Evolutionary conservation across 2,888 invertebrate species (phyloP).

Genomic region (Drepana falcataria): DNA sequence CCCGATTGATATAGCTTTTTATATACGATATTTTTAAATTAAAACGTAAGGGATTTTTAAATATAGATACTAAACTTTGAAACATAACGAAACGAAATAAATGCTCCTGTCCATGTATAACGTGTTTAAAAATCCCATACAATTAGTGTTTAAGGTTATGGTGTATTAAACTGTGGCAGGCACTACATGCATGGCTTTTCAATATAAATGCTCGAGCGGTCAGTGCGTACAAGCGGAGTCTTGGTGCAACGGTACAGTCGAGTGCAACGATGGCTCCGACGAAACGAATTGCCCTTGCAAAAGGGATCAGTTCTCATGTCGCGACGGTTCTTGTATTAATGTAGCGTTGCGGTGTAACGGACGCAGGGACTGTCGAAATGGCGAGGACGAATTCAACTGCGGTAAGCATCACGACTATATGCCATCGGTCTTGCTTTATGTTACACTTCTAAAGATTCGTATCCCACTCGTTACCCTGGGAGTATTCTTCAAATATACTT

Average conservation of each 20-base stretch:
- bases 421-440: background rate
- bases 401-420: slow-evolving; percentile 34
- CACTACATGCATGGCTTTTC: slow-evolving; percentile 73
- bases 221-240: slow-evolving; percentile 77
- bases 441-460: background rate
- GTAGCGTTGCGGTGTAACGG: slow-evolving; percentile 82
- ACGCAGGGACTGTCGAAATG: slow-evolving; percentile 77
- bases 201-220: slow-evolving; percentile 82
- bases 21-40: too few relatives aligned
- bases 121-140: slow-evolving; percentile 17
- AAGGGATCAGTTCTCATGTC: slow-evolving; percentile 76
- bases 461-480: background rate
- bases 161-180: slow-evolving; percentile 64
- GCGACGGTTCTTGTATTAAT: slow-evolving; percentile 83
- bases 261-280: slow-evolving; percentile 75
- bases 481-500: background rate
- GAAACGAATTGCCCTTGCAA: slow-evolving; percentile 63
- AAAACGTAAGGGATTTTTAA: too few relatives aligned
- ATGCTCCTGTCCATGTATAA: too few relatives aligned
- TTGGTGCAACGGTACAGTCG: slow-evolving; percentile 71
- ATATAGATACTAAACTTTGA: too few relatives aligned
- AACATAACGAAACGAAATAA: too few relatives aligned
- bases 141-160: slow-evolving; percentile 48
- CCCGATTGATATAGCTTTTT: too few relatives aligned
- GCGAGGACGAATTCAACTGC: slow-evolving; percentile 81